Conservation (phyloP, 1,140 invertebrate species). For the Rhynchophorus ferrugineus region DNA sequence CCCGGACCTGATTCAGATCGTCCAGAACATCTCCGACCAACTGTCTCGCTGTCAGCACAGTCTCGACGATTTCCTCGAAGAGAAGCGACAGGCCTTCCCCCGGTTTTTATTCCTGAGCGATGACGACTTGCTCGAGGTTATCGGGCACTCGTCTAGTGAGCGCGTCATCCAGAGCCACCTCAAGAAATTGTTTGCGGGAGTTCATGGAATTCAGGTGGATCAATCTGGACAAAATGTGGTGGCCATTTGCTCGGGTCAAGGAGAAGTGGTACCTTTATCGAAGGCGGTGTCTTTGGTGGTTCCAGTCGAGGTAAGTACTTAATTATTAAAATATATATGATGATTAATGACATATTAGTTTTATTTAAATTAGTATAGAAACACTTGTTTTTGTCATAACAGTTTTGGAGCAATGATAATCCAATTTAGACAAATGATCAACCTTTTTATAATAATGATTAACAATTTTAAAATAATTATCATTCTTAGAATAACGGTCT, state of each 20-base stretch:
- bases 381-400: too few relatives aligned
- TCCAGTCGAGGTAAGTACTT: constrained; percentile 59
- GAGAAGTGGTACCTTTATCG: constrained; percentile 73
- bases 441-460: background rate
- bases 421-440: background rate
- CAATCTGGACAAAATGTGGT: constrained; percentile 56
- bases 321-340: background rate
- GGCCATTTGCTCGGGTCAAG: constrained; percentile 72
- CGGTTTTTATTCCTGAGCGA: constrained; percentile 95
- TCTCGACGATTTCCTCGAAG: constrained; percentile 90
- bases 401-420: too few relatives aligned
- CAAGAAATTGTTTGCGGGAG: constrained; percentile 92
- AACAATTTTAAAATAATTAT: constrained; percentile 2
- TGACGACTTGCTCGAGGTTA: constrained; percentile 89
- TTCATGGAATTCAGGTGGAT: constrained; percentile 65
- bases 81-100: constrained; percentile 89
- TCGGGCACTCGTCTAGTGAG: constrained; percentile 82
- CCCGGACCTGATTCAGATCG: constrained; percentile 62
- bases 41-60: constrained; percentile 88
- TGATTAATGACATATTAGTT: too few relatives aligned
- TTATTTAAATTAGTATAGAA: too few relatives aligned
- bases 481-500: too few relatives aligned
- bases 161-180: constrained; percentile 85
- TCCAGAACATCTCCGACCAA: constrained; percentile 79
- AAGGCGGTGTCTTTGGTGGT: constrained; percentile 68